These are phyloP conservation scores for Telmatherina bonti DNA, from an alignment of 2,797 vertebrate genomes.

Conservation along the genomic window DNA sequence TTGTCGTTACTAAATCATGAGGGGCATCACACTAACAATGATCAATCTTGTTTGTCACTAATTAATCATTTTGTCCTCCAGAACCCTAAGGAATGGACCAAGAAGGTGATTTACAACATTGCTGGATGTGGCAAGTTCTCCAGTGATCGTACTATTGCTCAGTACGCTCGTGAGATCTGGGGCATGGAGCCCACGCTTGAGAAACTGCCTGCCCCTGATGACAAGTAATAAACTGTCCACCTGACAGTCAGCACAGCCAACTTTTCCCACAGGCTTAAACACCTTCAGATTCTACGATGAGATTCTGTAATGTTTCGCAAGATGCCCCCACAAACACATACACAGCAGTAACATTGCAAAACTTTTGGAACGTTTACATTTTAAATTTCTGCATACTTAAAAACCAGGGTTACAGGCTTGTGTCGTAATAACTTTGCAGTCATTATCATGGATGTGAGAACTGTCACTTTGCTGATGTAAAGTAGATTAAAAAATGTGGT, in stretches of 20 bases:
- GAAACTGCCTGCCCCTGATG: conserved; percentile 88
- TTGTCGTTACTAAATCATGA: background rate
- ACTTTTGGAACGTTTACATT: conserved; percentile 30
- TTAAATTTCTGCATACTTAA: conserved; percentile 19
- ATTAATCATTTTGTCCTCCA: conserved; percentile 52
- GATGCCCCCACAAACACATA: conserved; percentile 30
- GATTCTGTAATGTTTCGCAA: conserved; percentile 28
- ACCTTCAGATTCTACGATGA: conserved; percentile 4
- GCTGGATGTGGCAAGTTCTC: conserved; percentile 93
- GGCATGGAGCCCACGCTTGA: conserved; percentile 88
- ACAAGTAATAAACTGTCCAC: conserved; percentile 47
- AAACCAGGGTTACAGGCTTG: conserved; percentile 9
- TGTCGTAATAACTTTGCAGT: conserved; percentile 10
- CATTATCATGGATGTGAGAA: conserved; percentile 8
- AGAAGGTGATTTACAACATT: conserved; percentile 93
- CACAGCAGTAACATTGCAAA: conserved; percentile 17
- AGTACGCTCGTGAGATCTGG: conserved; percentile 95
- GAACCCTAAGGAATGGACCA: conserved; percentile 94
- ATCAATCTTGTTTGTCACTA: background rate
- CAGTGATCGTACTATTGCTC: conserved; percentile 91
- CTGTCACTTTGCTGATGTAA: conserved; percentile 22
- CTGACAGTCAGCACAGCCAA: conserved; percentile 6
- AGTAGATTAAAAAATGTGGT: conserved; percentile 42
- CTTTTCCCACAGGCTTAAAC: background rate
- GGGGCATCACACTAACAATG: background rate